Conservation (phyloP, 2,888 invertebrate species). For the Autographa pulchrina region DNA sequence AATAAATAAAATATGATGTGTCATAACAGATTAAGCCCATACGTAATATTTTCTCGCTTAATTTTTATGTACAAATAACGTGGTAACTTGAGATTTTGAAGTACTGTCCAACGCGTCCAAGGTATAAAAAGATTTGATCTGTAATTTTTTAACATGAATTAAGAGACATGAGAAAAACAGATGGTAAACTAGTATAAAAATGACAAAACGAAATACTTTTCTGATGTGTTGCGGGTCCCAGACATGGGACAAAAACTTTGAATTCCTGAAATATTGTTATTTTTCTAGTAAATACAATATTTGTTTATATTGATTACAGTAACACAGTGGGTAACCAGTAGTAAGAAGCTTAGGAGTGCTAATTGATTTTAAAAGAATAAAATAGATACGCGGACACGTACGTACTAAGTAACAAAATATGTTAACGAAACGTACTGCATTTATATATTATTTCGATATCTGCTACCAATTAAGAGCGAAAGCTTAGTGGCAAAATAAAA, state of each 20-base stretch:
- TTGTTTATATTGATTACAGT: too few relatives aligned
- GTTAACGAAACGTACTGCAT: not conserved
- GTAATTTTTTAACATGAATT: not conserved
- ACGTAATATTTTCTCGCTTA: not conserved
- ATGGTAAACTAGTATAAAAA: too few relatives aligned
- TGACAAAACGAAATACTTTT: too few relatives aligned
- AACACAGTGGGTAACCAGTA: too few relatives aligned
- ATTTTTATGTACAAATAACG: not conserved
- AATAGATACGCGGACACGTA: not conserved
- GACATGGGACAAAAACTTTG: too few relatives aligned
- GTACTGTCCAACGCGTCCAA: not conserved
- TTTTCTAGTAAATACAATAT: too few relatives aligned
- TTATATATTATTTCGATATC: conserved; percentile 5
- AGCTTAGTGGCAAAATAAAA: conserved; percentile 48
- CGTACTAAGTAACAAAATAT: not conserved
- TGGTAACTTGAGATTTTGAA: not conserved
- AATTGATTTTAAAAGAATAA: not conserved
- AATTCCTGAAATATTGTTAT: too few relatives aligned
- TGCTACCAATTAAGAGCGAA: conserved; percentile 13
- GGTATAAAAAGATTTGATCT: not conserved
- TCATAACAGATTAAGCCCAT: not conserved
- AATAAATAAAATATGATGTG: conserved; percentile 13
- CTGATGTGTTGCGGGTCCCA: too few relatives aligned
- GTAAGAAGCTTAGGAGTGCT: too few relatives aligned
- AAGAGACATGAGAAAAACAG: too few relatives aligned